Percentiles rank a stretch among this genome's conserved stretches.
Conservation (phyloP, 2,888 invertebrate genomes). For the Melieria crassipennis region DNA sequence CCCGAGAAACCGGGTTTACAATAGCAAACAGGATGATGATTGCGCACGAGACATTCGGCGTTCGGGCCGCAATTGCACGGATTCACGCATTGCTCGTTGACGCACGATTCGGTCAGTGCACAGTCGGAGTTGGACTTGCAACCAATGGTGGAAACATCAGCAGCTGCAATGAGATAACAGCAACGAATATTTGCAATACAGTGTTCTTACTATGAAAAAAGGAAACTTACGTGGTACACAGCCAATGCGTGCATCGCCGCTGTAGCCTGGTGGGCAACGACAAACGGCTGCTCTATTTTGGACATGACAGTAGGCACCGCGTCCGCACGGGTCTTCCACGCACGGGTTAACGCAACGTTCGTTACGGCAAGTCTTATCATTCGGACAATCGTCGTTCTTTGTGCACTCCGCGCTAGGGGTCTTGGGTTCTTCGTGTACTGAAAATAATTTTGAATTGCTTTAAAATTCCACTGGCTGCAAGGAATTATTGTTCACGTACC, state of each 20-base stretch:
- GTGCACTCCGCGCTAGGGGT: conserved; percentile 75
- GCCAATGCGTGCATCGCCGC: conserved; percentile 76
- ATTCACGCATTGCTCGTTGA: conserved; percentile 81
- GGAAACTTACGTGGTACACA: conserved; percentile 81
- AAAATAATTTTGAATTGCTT: neutral
- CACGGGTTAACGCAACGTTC: conserved; percentile 85
- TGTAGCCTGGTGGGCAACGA: conserved; percentile 81
- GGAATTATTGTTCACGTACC: conserved; percentile 59
- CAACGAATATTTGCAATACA: neutral
- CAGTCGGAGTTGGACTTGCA: conserved; percentile 85
- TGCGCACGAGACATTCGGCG: conserved; percentile 82
- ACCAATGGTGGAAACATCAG: conserved; percentile 72
- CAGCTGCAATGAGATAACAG: conserved; percentile 64
- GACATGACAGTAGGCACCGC: conserved; percentile 84
- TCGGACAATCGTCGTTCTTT: conserved; percentile 79
- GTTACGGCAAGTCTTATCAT: conserved; percentile 79
- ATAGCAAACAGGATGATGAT: conserved; percentile 87
- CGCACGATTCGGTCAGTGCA: conserved; percentile 82
- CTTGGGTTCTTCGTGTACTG: conserved; percentile 43
- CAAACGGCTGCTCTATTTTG: conserved; percentile 80
- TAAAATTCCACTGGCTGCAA: neutral
- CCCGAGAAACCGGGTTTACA: conserved; percentile 86
- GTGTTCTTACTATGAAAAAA: no score
- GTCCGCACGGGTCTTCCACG: conserved; percentile 76
- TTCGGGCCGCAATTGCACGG: conserved; percentile 88